These are phyloP conservation scores for Papilio polyxenes DNA, from an alignment of 1,140 invertebrate genomes.

Conservation along the genomic window DNA sequence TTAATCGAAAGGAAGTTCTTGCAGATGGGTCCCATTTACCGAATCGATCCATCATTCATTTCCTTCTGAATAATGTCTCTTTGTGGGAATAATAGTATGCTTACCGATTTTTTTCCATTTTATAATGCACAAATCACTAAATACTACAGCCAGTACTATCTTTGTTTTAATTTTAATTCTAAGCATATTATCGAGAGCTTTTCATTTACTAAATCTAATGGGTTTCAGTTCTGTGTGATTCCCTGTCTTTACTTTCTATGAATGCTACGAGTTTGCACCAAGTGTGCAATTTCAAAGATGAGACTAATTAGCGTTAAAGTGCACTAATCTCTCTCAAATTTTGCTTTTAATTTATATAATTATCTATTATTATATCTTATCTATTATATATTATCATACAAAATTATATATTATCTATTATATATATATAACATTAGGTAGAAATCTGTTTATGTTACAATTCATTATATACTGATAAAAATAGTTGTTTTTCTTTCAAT, in stretches of 20 bases:
- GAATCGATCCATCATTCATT: too few species aligned
- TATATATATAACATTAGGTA: too few species aligned
- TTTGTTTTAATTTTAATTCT: background rate
- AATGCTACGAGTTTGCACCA: conserved; percentile 3
- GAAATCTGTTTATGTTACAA: too few species aligned
- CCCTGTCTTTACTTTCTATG: conserved; percentile 5
- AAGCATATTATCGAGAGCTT: background rate
- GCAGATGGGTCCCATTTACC: too few species aligned
- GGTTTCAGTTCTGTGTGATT: background rate
- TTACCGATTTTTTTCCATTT: background rate
- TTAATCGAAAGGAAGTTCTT: too few species aligned
- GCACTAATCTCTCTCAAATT: conserved; percentile 19
- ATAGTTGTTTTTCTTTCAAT: too few species aligned
- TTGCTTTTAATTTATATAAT: background rate
- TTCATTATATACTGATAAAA: too few species aligned
- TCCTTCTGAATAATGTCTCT: too few species aligned
- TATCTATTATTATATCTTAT: background rate
- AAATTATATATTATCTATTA: too few species aligned
- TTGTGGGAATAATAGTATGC: too few species aligned
- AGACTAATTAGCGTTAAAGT: conserved; percentile 17
- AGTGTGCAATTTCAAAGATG: conserved; percentile 28
- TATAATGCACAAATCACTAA: background rate
- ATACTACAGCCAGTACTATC: background rate
- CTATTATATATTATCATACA: background rate
- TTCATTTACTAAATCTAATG: background rate